Conservation (phyloP, 2,888 invertebrate genomes). For the Yponomeuta cagnagella region DNA sequence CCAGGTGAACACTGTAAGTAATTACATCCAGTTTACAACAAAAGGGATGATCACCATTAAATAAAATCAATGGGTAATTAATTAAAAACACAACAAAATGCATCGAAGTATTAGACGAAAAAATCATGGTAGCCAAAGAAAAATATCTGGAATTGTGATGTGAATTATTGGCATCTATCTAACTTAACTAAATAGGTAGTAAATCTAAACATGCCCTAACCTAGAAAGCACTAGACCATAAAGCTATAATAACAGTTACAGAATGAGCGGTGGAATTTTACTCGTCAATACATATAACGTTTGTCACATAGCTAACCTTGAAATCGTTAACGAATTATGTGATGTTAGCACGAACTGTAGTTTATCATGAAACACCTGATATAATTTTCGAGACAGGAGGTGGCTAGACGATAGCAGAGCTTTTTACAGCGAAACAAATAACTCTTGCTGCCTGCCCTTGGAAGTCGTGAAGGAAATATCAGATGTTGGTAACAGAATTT, state of each 20-base stretch:
- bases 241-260: background rate
- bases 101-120: background rate
- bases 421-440: no score
- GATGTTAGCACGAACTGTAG: no score
- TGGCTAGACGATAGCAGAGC: no score
- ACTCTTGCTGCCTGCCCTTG: no score
- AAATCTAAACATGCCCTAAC: background rate
- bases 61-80: background rate
- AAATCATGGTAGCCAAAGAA: background rate
- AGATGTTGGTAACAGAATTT: no score
- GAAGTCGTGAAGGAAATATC: no score
- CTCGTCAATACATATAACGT: no score
- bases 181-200: background rate
- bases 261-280: no score
- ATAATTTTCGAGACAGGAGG: no score
- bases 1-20: background rate
- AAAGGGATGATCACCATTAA: background rate
- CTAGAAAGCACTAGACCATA: slow-evolving; percentile 1
- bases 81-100: slow-evolving; percentile 2
- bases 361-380: no score
- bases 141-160: slow-evolving; percentile 3
- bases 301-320: no score
- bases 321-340: no score
- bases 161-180: background rate
- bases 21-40: background rate